Evolutionary conservation across 2,888 invertebrate genomes (phyloP).

Genomic region (Muschampia plurimacula): DNA sequence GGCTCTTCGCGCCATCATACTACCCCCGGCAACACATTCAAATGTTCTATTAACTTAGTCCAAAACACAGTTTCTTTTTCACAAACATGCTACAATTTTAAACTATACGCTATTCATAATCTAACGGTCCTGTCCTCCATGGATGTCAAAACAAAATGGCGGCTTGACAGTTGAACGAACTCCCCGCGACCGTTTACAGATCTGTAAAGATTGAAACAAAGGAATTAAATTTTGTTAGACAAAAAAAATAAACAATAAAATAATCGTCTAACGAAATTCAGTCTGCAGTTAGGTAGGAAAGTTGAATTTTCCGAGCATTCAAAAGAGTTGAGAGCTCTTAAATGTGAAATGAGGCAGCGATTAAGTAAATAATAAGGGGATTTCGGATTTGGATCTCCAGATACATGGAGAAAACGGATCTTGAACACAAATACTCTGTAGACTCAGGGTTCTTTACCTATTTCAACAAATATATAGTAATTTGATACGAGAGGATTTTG

Average conservation of each 20-base stretch:
- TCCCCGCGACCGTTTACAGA: slow-evolving; percentile 11
- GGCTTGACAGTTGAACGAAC: slow-evolving; percentile 12
- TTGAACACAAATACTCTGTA: not conserved
- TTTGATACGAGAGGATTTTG: too few relatives aligned
- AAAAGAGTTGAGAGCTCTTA: slow-evolving; percentile 16
- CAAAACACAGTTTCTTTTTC: slow-evolving; percentile 25
- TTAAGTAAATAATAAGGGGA: slow-evolving; percentile 23
- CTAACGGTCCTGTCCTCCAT: slow-evolving; percentile 11
- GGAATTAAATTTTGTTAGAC: slow-evolving; percentile 23
- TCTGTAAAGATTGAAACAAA: slow-evolving; percentile 37
- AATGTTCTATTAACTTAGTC: slow-evolving; percentile 10
- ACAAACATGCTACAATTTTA: slow-evolving; percentile 18
- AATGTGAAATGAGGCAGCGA: slow-evolving; percentile 32
- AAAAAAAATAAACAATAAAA: slow-evolving; percentile 10
- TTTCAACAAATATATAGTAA: not conserved
- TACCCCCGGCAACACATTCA: slow-evolving; percentile 27
- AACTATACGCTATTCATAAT: not conserved
- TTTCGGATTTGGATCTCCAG: slow-evolving; percentile 7
- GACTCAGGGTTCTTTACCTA: not conserved
- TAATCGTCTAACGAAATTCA: slow-evolving; percentile 21
- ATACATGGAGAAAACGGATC: slow-evolving; percentile 9
- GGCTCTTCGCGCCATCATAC: slow-evolving; percentile 64
- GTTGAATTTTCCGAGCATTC: slow-evolving; percentile 16
- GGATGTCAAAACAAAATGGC: slow-evolving; percentile 6
- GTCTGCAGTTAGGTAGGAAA: slow-evolving; percentile 21